Base-by-base conservation (phyloP, 2,797 vertebrate genomes). In the Gymnodraco acuticeps region DNA sequence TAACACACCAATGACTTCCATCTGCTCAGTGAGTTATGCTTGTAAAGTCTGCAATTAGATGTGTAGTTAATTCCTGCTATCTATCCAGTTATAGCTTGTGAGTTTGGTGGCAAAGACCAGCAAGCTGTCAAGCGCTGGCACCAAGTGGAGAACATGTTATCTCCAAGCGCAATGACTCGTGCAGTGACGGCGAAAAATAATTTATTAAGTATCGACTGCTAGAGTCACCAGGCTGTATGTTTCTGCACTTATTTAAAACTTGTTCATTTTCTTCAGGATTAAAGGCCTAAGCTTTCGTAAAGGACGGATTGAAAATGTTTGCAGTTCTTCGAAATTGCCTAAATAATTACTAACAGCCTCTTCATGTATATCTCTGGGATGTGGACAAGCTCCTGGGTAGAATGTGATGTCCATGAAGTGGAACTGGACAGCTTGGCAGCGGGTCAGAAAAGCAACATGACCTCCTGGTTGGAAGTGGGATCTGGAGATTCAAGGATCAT, bases 1-100 rank as follows among this genome's bases (percentile, higher is more conserved):
- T 68, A 80, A 84, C 70, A 85, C 81, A 69, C 64, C 78, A 80
- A 76, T 78, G 84, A 80, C 77, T 88, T 87, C 93, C 90, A 93
- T 92, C 91, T 94, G 92, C 79, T 92, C 80, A 4, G 17, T 74
- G 59, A 86, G 74, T 87, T 88, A 86, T 89, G 80, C 84, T 92
- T 87, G 87, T 89, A 83, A 89, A 91, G 85, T 86, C 78, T 65
- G 80, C 85, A 89, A 91, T 93, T 89, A 92, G 88, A 91, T 81
- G 81, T 83, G 72, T 85, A 78, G 85, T 93, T 93, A 88, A 90
- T 91, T 92, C 83, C 73, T 62, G 78, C 83, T 80, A 88, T 90
- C 83, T 82, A 88, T 92, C 87, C 84, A 63, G 91, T 90, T 89
- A 87, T 89, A 68, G 79, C 78, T 70, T 5, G 59, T 52, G 74